phyloP scores from a whole-genome alignment of 2,888 invertebrate species.

The Microctonus brassicae region DNA sequence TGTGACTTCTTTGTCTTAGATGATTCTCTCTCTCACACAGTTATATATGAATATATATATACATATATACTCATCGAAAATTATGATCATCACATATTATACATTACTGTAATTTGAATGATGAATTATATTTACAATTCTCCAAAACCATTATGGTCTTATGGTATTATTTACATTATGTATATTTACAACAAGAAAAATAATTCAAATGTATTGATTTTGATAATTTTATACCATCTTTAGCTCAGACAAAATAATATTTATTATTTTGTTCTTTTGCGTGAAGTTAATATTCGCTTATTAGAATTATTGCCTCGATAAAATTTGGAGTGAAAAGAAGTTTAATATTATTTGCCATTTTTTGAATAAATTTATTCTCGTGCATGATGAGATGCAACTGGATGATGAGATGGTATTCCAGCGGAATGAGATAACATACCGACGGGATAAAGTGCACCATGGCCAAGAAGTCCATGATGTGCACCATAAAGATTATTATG shows the following conservation, averaged over 20 bases:
- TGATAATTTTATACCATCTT: background rate
- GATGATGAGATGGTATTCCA: slow-evolving; percentile 54
- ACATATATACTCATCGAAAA: background rate
- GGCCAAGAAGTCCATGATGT: slow-evolving; percentile 60
- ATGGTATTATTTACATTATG: slow-evolving; percentile 11
- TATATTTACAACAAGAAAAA: background rate
- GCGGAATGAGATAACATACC: slow-evolving; percentile 64
- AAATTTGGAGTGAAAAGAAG: background rate
- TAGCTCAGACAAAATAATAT: background rate
- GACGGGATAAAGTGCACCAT: slow-evolving; percentile 61
- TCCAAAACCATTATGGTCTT: slow-evolving; percentile 39
- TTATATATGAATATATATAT: background rate
- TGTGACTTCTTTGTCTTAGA: slow-evolving; percentile 8
- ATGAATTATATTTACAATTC: slow-evolving; percentile 43
- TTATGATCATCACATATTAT: slow-evolving; percentile 1
- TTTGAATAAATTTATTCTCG: slow-evolving; percentile 54
- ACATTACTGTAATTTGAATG: background rate
- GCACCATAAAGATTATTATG: slow-evolving; percentile 63
- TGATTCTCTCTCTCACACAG: background rate
- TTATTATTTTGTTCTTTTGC: background rate
- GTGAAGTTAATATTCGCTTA: background rate
- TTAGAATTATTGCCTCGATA: background rate
- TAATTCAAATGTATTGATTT: background rate
- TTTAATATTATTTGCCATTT: background rate
- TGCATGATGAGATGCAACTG: slow-evolving; percentile 58